A percentile compares a stretch with the other conserved stretches of the same genome.
Conservation (phyloP, 2,797 vertebrate genomes). For the Borostomias antarcticus region DNA sequence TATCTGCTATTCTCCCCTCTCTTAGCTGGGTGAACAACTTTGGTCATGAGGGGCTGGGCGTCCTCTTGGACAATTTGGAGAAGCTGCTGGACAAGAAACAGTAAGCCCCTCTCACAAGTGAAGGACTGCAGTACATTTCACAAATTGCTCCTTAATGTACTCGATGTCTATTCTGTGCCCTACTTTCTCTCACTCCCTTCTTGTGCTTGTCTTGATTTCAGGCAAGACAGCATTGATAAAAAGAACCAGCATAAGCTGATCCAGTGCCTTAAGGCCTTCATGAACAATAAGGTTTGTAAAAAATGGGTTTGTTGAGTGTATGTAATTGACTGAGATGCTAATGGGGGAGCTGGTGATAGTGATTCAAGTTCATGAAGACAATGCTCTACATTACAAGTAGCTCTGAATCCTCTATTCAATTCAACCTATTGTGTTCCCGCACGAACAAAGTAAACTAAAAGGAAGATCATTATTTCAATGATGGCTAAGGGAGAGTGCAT, state of each 20-base stretch:
- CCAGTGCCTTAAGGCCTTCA: constrained; percentile 98
- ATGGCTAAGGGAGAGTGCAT: neutral
- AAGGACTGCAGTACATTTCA: neutral
- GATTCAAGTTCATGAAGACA: no score
- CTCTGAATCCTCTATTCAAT: no score
- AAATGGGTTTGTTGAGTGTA: neutral
- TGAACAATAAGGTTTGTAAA: constrained; percentile 97
- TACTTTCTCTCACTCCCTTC: neutral
- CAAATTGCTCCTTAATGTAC: neutral
- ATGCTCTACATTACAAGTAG: no score
- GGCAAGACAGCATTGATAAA: constrained; percentile 95
- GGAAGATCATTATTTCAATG: no score
- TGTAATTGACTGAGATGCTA: no score
- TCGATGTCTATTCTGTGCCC: neutral
- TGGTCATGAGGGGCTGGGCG: constrained; percentile 96
- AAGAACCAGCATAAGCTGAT: constrained; percentile 97
- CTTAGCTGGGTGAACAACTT: constrained; percentile 99
- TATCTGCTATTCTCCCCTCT: neutral
- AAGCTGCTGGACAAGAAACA: constrained; percentile 96
- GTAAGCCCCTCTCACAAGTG: constrained; percentile 73
- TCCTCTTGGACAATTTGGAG: constrained; percentile 91
- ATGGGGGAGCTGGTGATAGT: no score
- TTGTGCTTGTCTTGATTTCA: constrained; percentile 56
- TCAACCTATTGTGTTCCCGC: no score
- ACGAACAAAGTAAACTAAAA: neutral